Percentiles rank a stretch among this genome's conserved stretches.
Evolutionary conservation across 2,113 vertebrate genomes (phyloP).

Genomic region (Saimiri boliviensis): DNA sequence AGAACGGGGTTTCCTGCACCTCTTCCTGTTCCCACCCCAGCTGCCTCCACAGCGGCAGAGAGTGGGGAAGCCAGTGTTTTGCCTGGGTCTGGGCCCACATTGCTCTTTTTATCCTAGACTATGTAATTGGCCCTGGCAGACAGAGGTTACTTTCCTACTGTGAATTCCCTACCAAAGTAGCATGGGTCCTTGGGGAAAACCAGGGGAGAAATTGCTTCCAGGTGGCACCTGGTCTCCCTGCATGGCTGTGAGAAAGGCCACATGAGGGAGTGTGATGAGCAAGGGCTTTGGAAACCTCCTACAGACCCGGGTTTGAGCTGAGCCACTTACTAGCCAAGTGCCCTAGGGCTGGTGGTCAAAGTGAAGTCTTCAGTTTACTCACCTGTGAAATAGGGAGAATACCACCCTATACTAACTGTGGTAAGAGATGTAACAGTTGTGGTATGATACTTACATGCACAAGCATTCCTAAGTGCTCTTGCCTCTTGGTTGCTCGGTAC

Average conservation of each 20-base stretch:
- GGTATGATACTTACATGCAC: not conserved
- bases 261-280: not conserved
- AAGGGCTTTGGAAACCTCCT: not conserved
- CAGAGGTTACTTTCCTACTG: constrained; percentile 68
- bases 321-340: not conserved
- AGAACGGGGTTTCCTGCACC: constrained; percentile 18
- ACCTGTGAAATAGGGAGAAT: constrained; percentile 11
- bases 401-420: not conserved
- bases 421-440: not conserved
- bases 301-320: not conserved
- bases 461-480: not conserved
- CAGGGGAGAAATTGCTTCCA: constrained; percentile 73
- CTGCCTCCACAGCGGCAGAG: not conserved
- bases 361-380: not conserved
- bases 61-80: not conserved
- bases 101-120: constrained; percentile 67
- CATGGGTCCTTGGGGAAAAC: constrained; percentile 51
- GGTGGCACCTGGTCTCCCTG: constrained; percentile 50
- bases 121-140: constrained; percentile 69
- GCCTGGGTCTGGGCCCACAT: constrained; percentile 18
- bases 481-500: not conserved
- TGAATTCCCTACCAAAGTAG: constrained; percentile 59
- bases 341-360: not conserved
- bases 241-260: not conserved
- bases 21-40: not conserved